A percentile compares a stretch with the other conserved stretches of the same genome.
Conservation (phyloP, 2,888 invertebrate genomes). For the Meiosimyza platycephala region DNA sequence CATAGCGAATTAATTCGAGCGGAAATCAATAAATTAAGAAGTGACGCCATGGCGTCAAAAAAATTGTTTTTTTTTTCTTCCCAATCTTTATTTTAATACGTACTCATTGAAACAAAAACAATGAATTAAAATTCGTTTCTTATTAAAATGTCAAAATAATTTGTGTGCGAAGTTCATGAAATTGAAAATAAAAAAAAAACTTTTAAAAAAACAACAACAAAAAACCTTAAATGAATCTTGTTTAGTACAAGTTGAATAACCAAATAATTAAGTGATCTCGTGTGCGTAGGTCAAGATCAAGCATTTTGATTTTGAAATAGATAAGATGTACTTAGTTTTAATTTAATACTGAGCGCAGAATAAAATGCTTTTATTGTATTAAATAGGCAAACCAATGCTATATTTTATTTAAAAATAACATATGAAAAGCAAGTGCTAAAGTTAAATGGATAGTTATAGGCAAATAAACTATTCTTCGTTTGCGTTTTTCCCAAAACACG, state of each 20-base stretch:
- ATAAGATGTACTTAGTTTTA: too few relatives aligned
- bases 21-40: neutral
- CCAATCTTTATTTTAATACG: neutral
- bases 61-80: neutral
- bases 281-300: conserved; percentile 59
- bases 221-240: neutral
- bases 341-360: too few relatives aligned
- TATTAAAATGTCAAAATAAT: conserved; percentile 25
- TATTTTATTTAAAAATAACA: too few relatives aligned
- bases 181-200: neutral
- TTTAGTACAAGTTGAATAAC: conserved; percentile 55
- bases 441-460: too few relatives aligned
- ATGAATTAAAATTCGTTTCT: neutral
- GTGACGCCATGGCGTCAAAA: conserved; percentile 24
- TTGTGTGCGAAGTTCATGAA: conserved; percentile 22
- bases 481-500: too few relatives aligned
- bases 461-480: too few relatives aligned
- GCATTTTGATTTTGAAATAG: conserved; percentile 5
- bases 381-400: too few relatives aligned
- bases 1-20: neutral
- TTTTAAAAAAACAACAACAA: neutral
- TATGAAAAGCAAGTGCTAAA: too few relatives aligned
- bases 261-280: conserved; percentile 53
- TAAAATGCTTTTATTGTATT: too few relatives aligned
- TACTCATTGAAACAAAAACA: neutral